Percentiles rank a stretch among this genome's conserved stretches.
These are phyloP conservation scores for Pollenia labialis DNA, from an alignment of 2,888 invertebrate genomes.

Conservation along the genomic window DNA sequence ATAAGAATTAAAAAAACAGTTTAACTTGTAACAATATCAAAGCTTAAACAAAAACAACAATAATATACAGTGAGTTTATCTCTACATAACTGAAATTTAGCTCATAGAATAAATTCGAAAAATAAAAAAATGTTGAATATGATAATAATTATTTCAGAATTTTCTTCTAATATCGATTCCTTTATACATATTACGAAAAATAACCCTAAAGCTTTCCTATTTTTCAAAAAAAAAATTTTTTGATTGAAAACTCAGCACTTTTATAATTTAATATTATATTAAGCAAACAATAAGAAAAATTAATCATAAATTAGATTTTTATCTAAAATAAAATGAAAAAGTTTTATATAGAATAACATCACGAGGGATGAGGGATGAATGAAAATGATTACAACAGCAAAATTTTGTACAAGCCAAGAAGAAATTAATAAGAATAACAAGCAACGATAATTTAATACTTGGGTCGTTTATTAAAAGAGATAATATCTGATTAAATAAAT, in stretches of 20 bases:
- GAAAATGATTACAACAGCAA: conserved; percentile 22
- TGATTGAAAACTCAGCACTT: neutral
- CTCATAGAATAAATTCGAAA: too few relatives aligned
- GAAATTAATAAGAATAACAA: conserved; percentile 10
- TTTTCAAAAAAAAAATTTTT: too few relatives aligned
- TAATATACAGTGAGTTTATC: too few relatives aligned
- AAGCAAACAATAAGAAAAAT: neutral
- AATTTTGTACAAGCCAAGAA: neutral
- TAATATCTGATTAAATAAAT: conserved; percentile 36
- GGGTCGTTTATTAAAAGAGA: conserved; percentile 18
- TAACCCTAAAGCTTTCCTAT: too few relatives aligned
- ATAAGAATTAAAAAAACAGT: too few relatives aligned
- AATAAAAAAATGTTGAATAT: too few relatives aligned
- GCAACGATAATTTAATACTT: neutral
- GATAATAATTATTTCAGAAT: too few relatives aligned
- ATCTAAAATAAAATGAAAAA: neutral
- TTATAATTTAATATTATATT: conserved; percentile 42
- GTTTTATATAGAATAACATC: neutral
- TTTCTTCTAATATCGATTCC: too few relatives aligned
- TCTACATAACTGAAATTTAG: too few relatives aligned
- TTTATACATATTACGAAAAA: too few relatives aligned
- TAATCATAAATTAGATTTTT: conserved; percentile 42
- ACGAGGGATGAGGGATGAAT: neutral
- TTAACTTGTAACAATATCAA: too few relatives aligned
- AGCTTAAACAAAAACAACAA: too few relatives aligned